These are phyloP conservation scores for Alloplasta piceator DNA, from an alignment of 2,888 invertebrate genomes.

Conservation along the genomic window DNA sequence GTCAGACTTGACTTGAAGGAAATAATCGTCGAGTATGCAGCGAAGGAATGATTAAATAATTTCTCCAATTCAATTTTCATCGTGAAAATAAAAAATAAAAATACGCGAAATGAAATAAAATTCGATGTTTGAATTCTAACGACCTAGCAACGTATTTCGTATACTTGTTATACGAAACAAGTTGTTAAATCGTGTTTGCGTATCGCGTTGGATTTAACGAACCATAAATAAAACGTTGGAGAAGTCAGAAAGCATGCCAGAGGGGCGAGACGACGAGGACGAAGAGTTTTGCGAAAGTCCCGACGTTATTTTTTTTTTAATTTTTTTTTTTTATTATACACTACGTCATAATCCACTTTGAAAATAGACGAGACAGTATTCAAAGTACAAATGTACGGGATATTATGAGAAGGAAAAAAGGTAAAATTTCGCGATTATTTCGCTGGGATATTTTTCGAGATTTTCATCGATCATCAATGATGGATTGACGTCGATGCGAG, in stretches of 20 bases:
- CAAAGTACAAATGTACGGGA: background rate
- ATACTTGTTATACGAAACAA: too few relatives aligned
- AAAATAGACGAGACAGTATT: conserved; percentile 17
- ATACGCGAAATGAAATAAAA: too few relatives aligned
- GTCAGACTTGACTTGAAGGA: too few relatives aligned
- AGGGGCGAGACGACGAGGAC: conserved; percentile 15
- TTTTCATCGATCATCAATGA: too few relatives aligned
- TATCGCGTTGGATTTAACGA: conserved; percentile 41
- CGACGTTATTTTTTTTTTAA: background rate
- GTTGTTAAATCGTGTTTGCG: conserved; percentile 48
- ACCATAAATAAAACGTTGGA: conserved; percentile 35
- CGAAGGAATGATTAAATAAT: background rate
- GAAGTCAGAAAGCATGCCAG: conserved; percentile 39
- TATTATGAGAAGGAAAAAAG: background rate
- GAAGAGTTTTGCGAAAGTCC: conserved; percentile 34
- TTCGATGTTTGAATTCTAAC: too few relatives aligned
- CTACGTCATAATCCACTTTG: conserved; percentile 10
- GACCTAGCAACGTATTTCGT: too few relatives aligned
- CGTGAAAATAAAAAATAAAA: too few relatives aligned
- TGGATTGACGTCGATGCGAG: background rate
- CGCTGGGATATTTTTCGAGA: too few relatives aligned
- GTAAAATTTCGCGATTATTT: background rate
- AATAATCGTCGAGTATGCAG: too few relatives aligned
- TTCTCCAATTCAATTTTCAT: background rate
- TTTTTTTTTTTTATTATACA: background rate